phyloP scores from a whole-genome alignment of 1,140 invertebrate species.

The Mamestra configurata region DNA sequence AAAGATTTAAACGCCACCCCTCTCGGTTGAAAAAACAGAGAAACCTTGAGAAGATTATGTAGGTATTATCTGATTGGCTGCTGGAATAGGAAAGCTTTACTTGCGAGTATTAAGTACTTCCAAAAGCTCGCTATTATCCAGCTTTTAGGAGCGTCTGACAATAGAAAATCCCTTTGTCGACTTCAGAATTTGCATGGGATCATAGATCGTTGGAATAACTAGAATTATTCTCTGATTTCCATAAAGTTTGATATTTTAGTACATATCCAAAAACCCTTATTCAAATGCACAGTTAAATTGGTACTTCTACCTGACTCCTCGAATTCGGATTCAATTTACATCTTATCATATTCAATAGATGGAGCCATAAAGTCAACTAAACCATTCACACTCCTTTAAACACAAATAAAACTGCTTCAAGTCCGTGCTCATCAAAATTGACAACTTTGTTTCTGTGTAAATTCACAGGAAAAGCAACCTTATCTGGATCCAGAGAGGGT shows the following conservation, averaged over 20 bases:
- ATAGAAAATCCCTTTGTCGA: neutral
- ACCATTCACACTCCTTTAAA: constrained; percentile 46
- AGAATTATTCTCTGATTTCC: neutral
- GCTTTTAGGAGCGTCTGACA: neutral
- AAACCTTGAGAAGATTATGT: neutral
- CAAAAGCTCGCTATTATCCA: neutral
- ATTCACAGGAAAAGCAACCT: neutral
- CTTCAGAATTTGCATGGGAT: neutral
- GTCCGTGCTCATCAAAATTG: constrained; percentile 39
- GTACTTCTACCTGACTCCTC: constrained; percentile 19
- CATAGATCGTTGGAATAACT: neutral
- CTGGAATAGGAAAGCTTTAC: neutral
- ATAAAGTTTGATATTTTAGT: constrained; percentile 31
- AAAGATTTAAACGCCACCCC: constrained; percentile 15
- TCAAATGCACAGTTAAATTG: constrained; percentile 43
- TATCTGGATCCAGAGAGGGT: constrained; percentile 3
- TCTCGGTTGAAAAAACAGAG: neutral
- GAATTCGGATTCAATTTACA: constrained; percentile 36
- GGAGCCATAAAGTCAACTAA: constrained; percentile 38
- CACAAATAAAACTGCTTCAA: constrained; percentile 47
- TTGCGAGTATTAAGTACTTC: neutral
- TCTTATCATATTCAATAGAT: constrained; percentile 23
- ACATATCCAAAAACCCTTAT: constrained; percentile 30
- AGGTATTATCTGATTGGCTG: neutral
- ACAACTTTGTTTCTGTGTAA: constrained; percentile 2